These are phyloP conservation scores for Anas bahamensis DNA, from an alignment of 2,797 vertebrate genomes.

Conservation along the genomic window DNA sequence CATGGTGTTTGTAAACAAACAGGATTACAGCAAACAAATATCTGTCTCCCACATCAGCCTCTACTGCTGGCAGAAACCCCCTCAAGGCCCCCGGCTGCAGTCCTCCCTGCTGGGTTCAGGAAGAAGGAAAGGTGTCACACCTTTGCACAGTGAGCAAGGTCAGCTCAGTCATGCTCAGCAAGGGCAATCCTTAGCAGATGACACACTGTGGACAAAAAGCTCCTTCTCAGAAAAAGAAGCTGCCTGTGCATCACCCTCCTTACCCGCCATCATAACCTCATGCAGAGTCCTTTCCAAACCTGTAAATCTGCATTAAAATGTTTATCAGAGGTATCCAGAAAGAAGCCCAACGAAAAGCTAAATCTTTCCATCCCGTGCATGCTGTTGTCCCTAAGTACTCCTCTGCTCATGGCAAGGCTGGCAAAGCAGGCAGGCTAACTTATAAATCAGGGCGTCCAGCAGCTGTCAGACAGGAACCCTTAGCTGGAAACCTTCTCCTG, in stretches of 20 bases:
- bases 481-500: not conserved
- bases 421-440: not conserved
- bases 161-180: not conserved
- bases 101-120: not conserved
- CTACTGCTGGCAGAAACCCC: not conserved
- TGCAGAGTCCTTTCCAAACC: not conserved
- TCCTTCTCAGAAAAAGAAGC: not conserved
- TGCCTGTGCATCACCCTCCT: not conserved
- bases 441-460: constrained; percentile 5
- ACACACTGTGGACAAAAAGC: not conserved
- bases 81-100: rapidly evolving
- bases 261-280: not conserved
- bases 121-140: not conserved
- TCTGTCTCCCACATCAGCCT: not conserved
- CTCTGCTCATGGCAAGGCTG: not conserved
- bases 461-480: constrained; percentile 6
- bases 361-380: not conserved
- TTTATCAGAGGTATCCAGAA: not conserved
- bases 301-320: not conserved
- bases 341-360: not conserved
- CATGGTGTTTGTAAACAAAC: not conserved
- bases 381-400: not conserved
- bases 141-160: not conserved
- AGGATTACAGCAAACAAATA: not conserved
- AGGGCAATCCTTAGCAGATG: rapidly evolving